Evolutionary conservation across 1,140 invertebrate genomes (phyloP), one percentile per base, ranked within the genome.

Genomic region (Drosophila jambulina): DNA sequence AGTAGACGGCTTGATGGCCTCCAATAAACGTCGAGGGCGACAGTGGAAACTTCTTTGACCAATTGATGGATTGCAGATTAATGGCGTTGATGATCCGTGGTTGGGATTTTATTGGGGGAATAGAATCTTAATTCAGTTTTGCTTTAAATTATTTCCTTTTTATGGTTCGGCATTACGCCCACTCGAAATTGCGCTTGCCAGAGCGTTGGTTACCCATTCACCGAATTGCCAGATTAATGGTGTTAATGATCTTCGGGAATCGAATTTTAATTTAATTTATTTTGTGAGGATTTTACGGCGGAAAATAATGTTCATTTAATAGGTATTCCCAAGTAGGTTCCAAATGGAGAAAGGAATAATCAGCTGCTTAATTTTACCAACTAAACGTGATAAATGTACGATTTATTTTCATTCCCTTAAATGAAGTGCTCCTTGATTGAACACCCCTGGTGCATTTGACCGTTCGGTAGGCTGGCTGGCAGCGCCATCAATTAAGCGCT

Each of bases 401-500:
- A 59, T 64, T 64, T 64, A 64, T 43, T 64, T 61, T 59, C 34
- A 62, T 65, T 65, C 21, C 13, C 19, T 38, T 36, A 38, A 72
- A 17, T 25, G 8, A 34, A n/a, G 17, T 17, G 53, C 32, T 27
- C 3, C 17, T 9, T 45, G 46, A 64, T 34, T 42, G 60, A 69
- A 59, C 78, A 38, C 64, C 83, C 68, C 80, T 80, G 63, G 58
- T 78, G 64, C 51, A 46, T 43, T 54, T 54, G 49, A 72, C 10
- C 71, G n/a, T 72, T 70, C 48, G 67, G 54, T 70, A 74, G 57
- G 53, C 53, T 17, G 32, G 23, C 46, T 13, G 54, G 57, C 65
- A 70, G 3, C 43, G 54, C 51, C 68, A 80, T 88, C 84, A 83
- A 88, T 83, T 88, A 80, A 82, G 72, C 63, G 48, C 62, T 68